These are phyloP conservation scores for Coelinius sp. DNA, from an alignment of 2,888 invertebrate species.

Conservation along the genomic window DNA sequence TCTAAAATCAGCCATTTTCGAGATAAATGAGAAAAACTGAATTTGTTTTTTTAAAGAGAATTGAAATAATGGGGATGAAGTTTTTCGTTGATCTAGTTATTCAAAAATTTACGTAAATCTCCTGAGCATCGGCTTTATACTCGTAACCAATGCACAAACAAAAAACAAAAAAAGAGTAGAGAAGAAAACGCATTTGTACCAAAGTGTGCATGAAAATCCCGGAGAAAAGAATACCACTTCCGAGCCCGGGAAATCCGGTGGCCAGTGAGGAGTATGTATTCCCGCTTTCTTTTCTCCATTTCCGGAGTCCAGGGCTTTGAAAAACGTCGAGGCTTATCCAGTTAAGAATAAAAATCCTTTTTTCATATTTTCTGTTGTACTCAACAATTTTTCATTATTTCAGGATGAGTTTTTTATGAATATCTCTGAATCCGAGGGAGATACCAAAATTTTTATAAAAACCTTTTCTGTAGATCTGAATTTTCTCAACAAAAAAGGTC, in stretches of 20 bases:
- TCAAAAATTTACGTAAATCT: constrained; percentile 2
- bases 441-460: too few species aligned
- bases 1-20: too few species aligned
- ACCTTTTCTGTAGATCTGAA: too few species aligned
- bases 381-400: too few species aligned
- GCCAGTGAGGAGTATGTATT: background rate
- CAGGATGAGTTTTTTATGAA: too few species aligned
- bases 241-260: constrained; percentile 6
- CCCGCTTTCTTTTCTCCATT: background rate
- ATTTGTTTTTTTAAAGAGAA: background rate
- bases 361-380: too few species aligned
- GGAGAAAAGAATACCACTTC: constrained; percentile 13
- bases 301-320: background rate
- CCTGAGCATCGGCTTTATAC: constrained; percentile 1
- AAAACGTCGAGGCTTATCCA: background rate
- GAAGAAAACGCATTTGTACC: background rate
- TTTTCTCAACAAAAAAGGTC: too few species aligned
- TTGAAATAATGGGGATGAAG: background rate
- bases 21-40: too few species aligned
- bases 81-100: background rate
- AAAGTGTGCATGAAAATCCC: constrained; percentile 15
- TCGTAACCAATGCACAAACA: background rate
- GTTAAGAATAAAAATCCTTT: background rate
- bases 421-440: too few species aligned
- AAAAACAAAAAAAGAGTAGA: background rate